A percentile compares a stretch with the other conserved stretches of the same genome.
Conservation (phyloP, 2,888 invertebrate genomes). For the Drosophila neutralis region DNA sequence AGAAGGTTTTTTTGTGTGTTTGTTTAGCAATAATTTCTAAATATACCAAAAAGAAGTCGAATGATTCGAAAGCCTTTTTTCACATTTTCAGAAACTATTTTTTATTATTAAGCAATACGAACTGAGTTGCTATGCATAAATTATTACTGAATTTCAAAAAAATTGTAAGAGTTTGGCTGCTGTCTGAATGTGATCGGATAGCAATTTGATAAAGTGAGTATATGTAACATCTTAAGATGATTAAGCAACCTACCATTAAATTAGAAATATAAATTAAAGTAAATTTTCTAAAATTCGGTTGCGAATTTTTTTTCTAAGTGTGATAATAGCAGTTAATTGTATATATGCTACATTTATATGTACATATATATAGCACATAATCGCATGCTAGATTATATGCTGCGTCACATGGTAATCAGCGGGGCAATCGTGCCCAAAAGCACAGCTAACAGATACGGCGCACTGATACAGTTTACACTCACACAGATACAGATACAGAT, state of each 20-base stretch:
- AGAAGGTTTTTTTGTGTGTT: neutral
- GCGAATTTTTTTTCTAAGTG: neutral
- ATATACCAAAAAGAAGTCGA: neutral
- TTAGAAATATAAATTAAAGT: neutral
- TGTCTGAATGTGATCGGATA: neutral
- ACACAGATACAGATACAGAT: constrained; percentile 10
- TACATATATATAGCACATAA: constrained; percentile 43
- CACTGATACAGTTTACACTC: neutral
- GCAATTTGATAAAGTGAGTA: too few species aligned
- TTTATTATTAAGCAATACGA: neutral
- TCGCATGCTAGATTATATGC: constrained; percentile 69
- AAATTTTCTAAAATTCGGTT: too few species aligned
- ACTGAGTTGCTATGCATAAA: too few species aligned
- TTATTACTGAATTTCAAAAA: neutral
- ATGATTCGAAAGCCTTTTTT: neutral
- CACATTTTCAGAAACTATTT: neutral
- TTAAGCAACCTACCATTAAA: neutral
- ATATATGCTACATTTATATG: constrained; percentile 10
- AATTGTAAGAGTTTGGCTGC: neutral
- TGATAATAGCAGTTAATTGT: constrained; percentile 22
- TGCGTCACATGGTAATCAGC: constrained; percentile 71
- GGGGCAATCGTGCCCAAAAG: constrained; percentile 65
- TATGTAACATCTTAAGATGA: neutral
- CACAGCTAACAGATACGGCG: constrained; percentile 29
- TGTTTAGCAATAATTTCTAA: neutral